Base-by-base conservation (phyloP, 2,113 vertebrate genomes). In the Corythornis madagascariensis region DNA sequence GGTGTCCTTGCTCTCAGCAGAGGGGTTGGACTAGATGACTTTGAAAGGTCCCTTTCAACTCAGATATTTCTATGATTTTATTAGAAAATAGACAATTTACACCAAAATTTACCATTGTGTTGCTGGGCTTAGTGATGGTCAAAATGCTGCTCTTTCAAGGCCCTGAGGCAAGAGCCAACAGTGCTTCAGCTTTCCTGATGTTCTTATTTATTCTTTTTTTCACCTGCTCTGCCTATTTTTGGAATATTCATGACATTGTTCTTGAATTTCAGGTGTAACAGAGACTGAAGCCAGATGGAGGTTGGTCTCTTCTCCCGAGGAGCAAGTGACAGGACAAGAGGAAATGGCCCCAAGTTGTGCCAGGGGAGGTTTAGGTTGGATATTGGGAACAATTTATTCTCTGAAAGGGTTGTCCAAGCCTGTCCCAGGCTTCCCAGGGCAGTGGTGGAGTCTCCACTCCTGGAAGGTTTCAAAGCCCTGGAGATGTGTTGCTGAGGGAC, bases 61-160 rank as follows among this genome's bases (percentile, higher is more conserved):
- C 38, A 38, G 38, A 38, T 38, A 38, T 38, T 38, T 38, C 38
- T 38, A 38, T 38, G 38, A 38, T 38, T 48, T 59, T 40, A 12
- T 10, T 8, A 75, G 11, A 89, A 71, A 87, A 47, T 0, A 15
- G 43, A 10, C 35, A 10, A 20, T 69, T 84, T 67, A 53, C 29
- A 38, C 11, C 25, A 2, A 63, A 56, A 64, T 40, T 3, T 67
- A 21, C 24, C 21, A 35, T 13, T 3, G 7, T 4, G 7, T 20
- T 1, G 0, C 18, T 67, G 1, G 25, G 45, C 29, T 77, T 8
- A 45, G 16, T 31, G 19, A 47, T 35, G 35, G 35, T 35, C 26
- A 42, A 9, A 18, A 0, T 1, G 2, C 18, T 35, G 5, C 5
- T 64, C 42, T 80, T 59, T 24, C 17, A 31, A 2, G 29, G 48